Evolutionary conservation across 2,888 invertebrate species (phyloP).

Genomic region (Autographa pulchrina): DNA sequence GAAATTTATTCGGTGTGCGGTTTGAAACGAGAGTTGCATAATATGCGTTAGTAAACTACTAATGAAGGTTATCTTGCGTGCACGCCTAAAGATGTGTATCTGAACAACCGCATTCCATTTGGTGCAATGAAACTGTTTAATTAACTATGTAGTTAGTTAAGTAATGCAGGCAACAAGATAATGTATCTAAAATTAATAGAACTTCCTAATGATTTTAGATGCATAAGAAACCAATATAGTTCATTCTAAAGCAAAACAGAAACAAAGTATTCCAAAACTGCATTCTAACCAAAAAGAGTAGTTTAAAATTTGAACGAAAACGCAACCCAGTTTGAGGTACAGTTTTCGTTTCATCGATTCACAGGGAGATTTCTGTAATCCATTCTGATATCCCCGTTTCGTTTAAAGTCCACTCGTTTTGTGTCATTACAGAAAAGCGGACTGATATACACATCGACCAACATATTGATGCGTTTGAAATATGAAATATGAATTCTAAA

Average conservation of each 20-base stretch:
- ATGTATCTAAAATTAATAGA: not conserved
- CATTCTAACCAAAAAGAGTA: slow-evolving; percentile 34
- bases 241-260: not conserved
- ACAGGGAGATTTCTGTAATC: slow-evolving; percentile 77
- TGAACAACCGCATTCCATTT: slow-evolving; percentile 41
- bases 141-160: slow-evolving; percentile 27
- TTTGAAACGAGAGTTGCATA: slow-evolving; percentile 8
- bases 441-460: slow-evolving; percentile 78
- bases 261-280: slow-evolving; percentile 15
- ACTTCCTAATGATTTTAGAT: no score
- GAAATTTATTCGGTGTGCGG: not conserved
- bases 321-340: slow-evolving; percentile 54
- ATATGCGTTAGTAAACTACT: slow-evolving; percentile 3
- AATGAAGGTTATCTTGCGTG: slow-evolving; percentile 24
- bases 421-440: slow-evolving; percentile 82
- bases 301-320: slow-evolving; percentile 48
- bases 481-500: slow-evolving; percentile 35
- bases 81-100: slow-evolving; percentile 32
- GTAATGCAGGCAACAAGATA: slow-evolving; percentile 2
- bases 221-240: no score
- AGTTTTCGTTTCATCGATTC: slow-evolving; percentile 68
- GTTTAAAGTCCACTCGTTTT: slow-evolving; percentile 84
- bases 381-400: slow-evolving; percentile 80
- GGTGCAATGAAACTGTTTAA: slow-evolving; percentile 35
- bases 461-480: slow-evolving; percentile 46